Evolutionary conservation across 2,797 vertebrate species (phyloP).

Genomic region (Mus minutoides): DNA sequence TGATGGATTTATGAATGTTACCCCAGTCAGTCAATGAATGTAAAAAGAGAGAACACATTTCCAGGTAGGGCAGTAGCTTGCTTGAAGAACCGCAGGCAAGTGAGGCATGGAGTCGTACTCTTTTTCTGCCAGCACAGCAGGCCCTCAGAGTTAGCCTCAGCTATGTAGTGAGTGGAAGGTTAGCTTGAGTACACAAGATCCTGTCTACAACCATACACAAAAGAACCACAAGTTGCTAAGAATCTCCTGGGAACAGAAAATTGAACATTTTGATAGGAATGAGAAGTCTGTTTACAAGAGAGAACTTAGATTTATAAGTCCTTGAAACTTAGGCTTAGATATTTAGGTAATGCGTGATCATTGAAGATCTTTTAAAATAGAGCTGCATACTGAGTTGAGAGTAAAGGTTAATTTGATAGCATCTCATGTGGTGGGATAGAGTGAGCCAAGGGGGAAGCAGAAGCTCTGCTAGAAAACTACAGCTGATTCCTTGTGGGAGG

Average conservation of each 20-base stretch:
- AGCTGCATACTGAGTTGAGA: not conserved
- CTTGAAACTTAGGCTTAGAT: not conserved
- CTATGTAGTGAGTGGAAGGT: not conserved
- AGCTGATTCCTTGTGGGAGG: not conserved
- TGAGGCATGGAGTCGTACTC: not conserved
- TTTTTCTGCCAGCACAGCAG: not conserved
- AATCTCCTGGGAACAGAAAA: slow-evolving; percentile 11
- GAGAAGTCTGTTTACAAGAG: not conserved
- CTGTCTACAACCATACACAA: not conserved
- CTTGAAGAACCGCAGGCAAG: not conserved
- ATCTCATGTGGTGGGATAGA: not conserved
- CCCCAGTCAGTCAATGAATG: not conserved
- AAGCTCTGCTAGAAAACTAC: not conserved
- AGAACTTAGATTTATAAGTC: not conserved
- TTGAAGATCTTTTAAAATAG: not conserved
- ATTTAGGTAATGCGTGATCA: not conserved
- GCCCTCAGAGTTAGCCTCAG: not conserved
- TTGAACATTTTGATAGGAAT: not conserved
- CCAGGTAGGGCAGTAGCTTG: not conserved
- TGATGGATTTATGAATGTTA: not conserved
- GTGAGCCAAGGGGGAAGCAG: not conserved
- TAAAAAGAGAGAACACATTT: not conserved
- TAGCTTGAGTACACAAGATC: not conserved
- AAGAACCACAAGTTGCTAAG: not conserved
- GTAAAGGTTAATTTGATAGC: slow-evolving; percentile 3